Percentiles rank a stretch among this genome's conserved stretches.
Conservation (phyloP, 2,888 invertebrate genomes). For the Oasisia sp. region DNA sequence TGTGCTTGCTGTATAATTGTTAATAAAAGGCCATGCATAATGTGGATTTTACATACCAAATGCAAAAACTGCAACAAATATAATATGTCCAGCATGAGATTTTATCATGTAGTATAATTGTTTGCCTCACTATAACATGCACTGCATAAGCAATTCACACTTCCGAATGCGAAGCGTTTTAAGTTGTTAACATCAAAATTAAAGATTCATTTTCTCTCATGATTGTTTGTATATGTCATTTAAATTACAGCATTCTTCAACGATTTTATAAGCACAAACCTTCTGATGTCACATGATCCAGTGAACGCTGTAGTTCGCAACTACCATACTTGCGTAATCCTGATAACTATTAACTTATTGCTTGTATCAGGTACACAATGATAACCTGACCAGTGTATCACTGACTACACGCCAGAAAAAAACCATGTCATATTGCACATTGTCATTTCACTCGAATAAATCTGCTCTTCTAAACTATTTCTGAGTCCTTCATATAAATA, state of each 20-base stretch:
- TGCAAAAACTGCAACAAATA: neutral
- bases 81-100: neutral
- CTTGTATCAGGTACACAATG: neutral
- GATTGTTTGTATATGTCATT: neutral
- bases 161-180: neutral
- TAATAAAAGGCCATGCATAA: neutral
- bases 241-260: neutral
- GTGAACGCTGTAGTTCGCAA: neutral
- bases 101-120: neutral
- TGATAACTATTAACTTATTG: conserved; percentile 12
- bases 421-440: neutral
- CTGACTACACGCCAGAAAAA: neutral
- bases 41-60: neutral
- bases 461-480: neutral
- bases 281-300: neutral
- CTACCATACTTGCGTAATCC: neutral
- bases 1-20: neutral
- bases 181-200: neutral
- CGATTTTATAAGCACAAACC: neutral
- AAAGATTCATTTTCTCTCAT: neutral
- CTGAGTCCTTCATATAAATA: neutral
- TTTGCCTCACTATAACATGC: neutral
- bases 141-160: neutral
- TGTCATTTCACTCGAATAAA: neutral
- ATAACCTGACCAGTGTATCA: neutral